These are phyloP conservation scores for Alcedo atthis DNA, from an alignment of 2,797 vertebrate species.

Conservation along the genomic window DNA sequence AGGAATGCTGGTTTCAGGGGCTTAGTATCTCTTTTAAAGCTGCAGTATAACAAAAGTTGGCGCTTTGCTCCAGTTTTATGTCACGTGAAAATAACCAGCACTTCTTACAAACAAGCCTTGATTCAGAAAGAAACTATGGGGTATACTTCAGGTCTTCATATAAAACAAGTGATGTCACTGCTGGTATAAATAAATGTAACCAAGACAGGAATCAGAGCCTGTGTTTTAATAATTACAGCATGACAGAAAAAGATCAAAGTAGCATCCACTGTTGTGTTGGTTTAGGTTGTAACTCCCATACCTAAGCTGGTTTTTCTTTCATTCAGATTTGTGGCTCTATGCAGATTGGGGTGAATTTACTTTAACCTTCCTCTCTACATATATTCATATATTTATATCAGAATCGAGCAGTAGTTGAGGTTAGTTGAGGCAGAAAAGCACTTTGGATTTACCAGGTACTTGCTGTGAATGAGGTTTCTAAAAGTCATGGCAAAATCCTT, in stretches of 20 bases:
- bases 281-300: background rate
- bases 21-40: background rate
- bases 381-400: background rate
- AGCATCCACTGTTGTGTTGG: background rate
- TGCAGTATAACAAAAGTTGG: background rate
- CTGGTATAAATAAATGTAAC: background rate
- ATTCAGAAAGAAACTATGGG: background rate
- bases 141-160: background rate
- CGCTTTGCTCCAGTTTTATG: background rate
- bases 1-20: background rate
- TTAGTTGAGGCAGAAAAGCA: conserved; percentile 57
- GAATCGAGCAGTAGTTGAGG: conserved; percentile 2
- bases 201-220: background rate
- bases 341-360: background rate
- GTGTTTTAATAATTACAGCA: background rate
- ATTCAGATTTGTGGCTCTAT: background rate
- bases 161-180: background rate
- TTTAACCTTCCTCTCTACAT: conserved; percentile 17
- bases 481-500: conserved; percentile 31
- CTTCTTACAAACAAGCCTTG: background rate
- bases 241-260: background rate
- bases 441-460: conserved; percentile 15
- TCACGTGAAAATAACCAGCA: background rate
- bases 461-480: conserved; percentile 3
- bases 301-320: background rate